Percentiles rank a stretch among this genome's conserved stretches.
These are phyloP conservation scores for Dichetophora obliterata DNA, from an alignment of 2,888 invertebrate species.

Conservation along the genomic window DNA sequence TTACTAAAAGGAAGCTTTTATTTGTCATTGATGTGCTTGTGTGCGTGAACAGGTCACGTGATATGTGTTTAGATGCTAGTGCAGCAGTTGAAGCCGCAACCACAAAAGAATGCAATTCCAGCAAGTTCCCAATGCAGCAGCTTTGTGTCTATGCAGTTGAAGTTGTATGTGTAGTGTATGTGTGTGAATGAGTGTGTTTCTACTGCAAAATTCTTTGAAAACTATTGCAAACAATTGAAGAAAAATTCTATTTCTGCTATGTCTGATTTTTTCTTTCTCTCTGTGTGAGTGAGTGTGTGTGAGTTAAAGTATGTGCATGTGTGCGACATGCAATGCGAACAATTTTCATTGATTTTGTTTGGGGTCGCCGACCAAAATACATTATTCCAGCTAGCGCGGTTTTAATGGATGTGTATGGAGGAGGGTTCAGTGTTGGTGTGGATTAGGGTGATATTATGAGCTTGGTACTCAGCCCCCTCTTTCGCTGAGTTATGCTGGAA, in stretches of 20 bases:
- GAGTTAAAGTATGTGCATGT: background rate
- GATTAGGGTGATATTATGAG: background rate
- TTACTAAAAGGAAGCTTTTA: background rate
- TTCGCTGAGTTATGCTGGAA: slow-evolving; percentile 9
- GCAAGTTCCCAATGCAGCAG: slow-evolving; percentile 42
- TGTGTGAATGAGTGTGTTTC: slow-evolving; percentile 17
- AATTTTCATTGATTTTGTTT: slow-evolving; percentile 32
- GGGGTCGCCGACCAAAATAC: slow-evolving; percentile 22
- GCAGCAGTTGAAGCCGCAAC: slow-evolving; percentile 35
- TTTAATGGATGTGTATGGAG: no score
- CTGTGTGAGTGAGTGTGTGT: background rate
- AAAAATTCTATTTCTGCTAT: background rate
- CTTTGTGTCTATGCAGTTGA: background rate
- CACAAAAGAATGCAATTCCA: slow-evolving; percentile 54
- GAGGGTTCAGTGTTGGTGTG: background rate
- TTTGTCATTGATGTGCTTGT: background rate
- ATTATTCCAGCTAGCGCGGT: background rate
- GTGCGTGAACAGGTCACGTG: slow-evolving; percentile 7
- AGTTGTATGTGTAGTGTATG: slow-evolving; percentile 4
- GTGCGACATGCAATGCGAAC: slow-evolving; percentile 17
- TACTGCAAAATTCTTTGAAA: slow-evolving; percentile 24
- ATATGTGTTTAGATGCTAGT: background rate
- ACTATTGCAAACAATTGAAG: slow-evolving; percentile 35
- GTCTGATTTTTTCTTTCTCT: background rate
- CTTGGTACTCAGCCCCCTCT: background rate